Conservation (phyloP, 2,888 invertebrate genomes). For the Exephanes ischioxanthus region DNA sequence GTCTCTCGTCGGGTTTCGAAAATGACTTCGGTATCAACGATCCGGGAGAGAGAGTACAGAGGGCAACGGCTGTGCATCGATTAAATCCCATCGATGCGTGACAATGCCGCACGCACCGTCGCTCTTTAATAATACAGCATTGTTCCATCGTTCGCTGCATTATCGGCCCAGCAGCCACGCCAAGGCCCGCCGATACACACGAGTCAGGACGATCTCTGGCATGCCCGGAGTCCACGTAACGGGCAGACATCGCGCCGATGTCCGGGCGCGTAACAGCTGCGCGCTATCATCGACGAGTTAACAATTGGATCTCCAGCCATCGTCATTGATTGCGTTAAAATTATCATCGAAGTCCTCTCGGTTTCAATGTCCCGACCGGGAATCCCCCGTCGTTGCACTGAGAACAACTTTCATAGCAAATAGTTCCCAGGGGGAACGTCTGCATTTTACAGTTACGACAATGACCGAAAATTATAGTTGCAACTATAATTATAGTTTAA, state of each 20-base stretch:
- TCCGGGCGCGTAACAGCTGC: not conserved
- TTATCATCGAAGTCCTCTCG: not conserved
- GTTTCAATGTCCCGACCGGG: constrained; percentile 14
- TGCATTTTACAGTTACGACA: too few species aligned
- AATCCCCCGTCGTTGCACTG: not conserved
- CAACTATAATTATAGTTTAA: too few species aligned
- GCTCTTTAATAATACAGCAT: constrained; percentile 39
- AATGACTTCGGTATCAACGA: constrained; percentile 65
- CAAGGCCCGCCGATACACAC: not conserved
- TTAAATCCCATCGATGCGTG: constrained; percentile 56
- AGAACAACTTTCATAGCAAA: too few species aligned
- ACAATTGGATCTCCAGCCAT: constrained; percentile 9
- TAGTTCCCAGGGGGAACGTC: too few species aligned
- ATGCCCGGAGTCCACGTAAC: not conserved
- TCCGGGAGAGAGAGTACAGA: constrained; percentile 34
- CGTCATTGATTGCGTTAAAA: constrained; percentile 7
- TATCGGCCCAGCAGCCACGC: constrained; percentile 17
- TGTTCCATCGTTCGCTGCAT: constrained; percentile 37
- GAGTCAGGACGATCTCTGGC: not conserved
- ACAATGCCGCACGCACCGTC: constrained; percentile 50
- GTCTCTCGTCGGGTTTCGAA: constrained; percentile 63
- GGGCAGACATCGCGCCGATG: not conserved
- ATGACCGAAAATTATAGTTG: too few species aligned
- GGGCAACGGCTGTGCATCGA: constrained; percentile 51
- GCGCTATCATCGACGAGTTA: constrained; percentile 3